Conservation (phyloP, 1,140 invertebrate genomes). For the Campoletis sonorensis region DNA sequence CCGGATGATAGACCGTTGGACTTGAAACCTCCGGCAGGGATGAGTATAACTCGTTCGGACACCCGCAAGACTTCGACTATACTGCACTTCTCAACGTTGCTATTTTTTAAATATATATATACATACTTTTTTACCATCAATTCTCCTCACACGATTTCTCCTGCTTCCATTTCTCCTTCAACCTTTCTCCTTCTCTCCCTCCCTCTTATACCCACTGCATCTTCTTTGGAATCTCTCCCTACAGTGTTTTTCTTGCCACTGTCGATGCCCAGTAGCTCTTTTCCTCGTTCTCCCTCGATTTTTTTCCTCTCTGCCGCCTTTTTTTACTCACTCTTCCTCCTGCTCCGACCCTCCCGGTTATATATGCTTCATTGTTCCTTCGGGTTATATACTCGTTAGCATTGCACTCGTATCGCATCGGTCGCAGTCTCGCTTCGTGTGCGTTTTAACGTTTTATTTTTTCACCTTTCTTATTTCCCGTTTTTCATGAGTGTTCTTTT, state of each 20-base stretch:
- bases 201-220: not conserved
- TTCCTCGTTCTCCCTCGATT: conserved; percentile 6
- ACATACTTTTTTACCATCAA: conserved; percentile 51
- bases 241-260: not conserved
- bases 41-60: conserved; percentile 35
- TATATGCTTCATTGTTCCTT: not conserved
- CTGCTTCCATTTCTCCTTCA: conserved; percentile 23
- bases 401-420: conserved; percentile 20
- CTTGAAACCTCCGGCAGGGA: not conserved
- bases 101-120: no score
- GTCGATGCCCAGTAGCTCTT: conserved; percentile 22
- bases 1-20: conserved; percentile 40
- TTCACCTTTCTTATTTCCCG: conserved; percentile 32
- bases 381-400: conserved; percentile 24
- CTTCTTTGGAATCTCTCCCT: not conserved
- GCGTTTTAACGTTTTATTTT: conserved; percentile 38
- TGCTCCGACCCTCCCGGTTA: not conserved
- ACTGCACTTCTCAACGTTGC: not conserved
- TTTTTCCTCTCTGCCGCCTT: conserved; percentile 17
- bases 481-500: conserved; percentile 14
- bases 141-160: conserved; percentile 53
- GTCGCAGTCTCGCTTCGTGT: conserved; percentile 35
- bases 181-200: conserved; percentile 12
- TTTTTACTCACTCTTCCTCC: not conserved
- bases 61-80: conserved; percentile 25